Conservation (phyloP, 2,888 invertebrate genomes). For the Marronus borbonicus region DNA sequence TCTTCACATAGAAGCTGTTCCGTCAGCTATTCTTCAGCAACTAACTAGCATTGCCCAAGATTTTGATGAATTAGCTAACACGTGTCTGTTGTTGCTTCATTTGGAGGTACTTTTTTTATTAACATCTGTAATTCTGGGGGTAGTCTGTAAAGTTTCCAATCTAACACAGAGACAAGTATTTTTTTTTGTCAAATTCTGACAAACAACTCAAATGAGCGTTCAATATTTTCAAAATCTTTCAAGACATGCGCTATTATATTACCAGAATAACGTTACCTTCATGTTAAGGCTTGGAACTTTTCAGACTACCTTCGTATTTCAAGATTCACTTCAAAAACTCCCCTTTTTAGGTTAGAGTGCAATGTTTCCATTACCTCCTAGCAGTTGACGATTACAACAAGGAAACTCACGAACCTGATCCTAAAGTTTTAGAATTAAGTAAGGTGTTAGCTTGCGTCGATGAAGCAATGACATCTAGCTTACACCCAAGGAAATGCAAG, state of each 20-base stretch:
- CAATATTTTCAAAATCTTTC: no score
- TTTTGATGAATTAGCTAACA: constrained; percentile 92
- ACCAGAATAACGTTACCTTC: no score
- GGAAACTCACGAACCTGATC: constrained; percentile 84
- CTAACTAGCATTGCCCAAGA: constrained; percentile 82
- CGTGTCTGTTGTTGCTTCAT: constrained; percentile 92
- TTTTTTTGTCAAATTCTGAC: no score
- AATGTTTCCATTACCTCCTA: constrained; percentile 93
- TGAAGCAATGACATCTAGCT: constrained; percentile 82
- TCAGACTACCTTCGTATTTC: background rate
- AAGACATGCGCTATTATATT: no score
- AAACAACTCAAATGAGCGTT: no score
- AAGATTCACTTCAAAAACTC: background rate
- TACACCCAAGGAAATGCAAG: constrained; percentile 85
- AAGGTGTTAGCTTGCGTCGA: constrained; percentile 85
- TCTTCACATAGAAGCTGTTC: constrained; percentile 66
- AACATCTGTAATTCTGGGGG: background rate
- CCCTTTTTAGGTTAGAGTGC: constrained; percentile 82
- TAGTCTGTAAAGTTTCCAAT: no score
- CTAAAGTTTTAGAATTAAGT: constrained; percentile 83
- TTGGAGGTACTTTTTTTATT: constrained; percentile 79
- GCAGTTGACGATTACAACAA: constrained; percentile 73
- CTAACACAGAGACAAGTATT: no score
- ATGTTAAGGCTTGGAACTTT: no score
- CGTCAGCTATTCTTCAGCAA: constrained; percentile 76